Percentiles rank a stretch among this genome's conserved stretches.
These are phyloP conservation scores for Drosophila incognita DNA, from an alignment of 2,888 invertebrate genomes.

Conservation along the genomic window DNA sequence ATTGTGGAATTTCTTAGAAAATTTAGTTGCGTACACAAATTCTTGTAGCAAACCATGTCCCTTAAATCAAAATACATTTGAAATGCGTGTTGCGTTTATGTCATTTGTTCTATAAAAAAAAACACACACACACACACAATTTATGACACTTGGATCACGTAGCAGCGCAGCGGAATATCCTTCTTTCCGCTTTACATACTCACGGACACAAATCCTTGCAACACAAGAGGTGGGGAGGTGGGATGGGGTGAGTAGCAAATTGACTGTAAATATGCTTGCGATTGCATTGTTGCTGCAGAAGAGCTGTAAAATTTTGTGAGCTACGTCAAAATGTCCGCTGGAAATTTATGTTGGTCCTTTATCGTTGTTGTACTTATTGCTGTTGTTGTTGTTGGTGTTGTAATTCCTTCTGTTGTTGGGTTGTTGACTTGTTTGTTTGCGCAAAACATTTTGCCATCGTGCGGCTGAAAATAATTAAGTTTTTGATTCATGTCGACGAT, in stretches of 20 bases:
- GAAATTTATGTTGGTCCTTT: constrained; percentile 60
- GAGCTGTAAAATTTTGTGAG: constrained; percentile 64
- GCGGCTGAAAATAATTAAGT: constrained; percentile 73
- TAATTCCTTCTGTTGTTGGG: constrained; percentile 16
- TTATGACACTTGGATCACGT: constrained; percentile 63
- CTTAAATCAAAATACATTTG: constrained; percentile 23
- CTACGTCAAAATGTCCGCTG: constrained; percentile 72
- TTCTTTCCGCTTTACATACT: constrained; percentile 7
- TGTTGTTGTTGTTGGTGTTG: constrained; percentile 16
- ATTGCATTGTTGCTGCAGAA: constrained; percentile 57
- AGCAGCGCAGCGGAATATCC: constrained; percentile 17
- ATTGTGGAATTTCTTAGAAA: not conserved
- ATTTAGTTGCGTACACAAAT: not conserved
- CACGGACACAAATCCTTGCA: constrained; percentile 33
- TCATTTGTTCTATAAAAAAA: constrained; percentile 24
- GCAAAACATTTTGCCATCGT: constrained; percentile 60
- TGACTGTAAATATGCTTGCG: constrained; percentile 76
- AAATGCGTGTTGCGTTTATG: constrained; percentile 37
- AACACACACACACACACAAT: constrained; percentile 24
- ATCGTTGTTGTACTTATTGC: constrained; percentile 17
- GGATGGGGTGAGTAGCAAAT: constrained; percentile 54
- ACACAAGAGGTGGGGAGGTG: not conserved
- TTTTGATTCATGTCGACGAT: constrained; percentile 74
- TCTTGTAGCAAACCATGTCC: constrained; percentile 17
- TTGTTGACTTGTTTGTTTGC: constrained; percentile 55